These are phyloP conservation scores for Sisor rabdophorus DNA, from an alignment of 2,113 vertebrate species.

Conservation along the genomic window DNA sequence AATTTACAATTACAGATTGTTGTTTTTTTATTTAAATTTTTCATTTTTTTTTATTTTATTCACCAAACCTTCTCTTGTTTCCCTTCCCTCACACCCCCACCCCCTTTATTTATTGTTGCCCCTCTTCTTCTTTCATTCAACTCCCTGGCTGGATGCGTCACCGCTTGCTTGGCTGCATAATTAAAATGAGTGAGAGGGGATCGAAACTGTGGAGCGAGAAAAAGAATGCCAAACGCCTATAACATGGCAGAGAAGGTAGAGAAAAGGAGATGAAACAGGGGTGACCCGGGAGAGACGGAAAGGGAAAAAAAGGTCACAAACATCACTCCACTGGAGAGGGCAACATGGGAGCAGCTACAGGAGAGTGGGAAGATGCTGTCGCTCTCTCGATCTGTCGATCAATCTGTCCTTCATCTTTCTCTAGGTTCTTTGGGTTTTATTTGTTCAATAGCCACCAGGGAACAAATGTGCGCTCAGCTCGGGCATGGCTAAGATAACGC, in stretches of 20 bases:
- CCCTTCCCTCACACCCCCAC: slow-evolving; percentile 38
- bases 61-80: slow-evolving; percentile 54
- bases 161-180: slow-evolving; percentile 72
- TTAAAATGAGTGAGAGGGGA: slow-evolving; percentile 72
- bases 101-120: slow-evolving; percentile 38
- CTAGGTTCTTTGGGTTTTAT: neutral
- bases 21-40: slow-evolving; percentile 65
- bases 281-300: slow-evolving; percentile 6
- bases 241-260: slow-evolving; percentile 16
- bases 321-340: slow-evolving; percentile 48
- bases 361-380: slow-evolving; percentile 46
- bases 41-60: slow-evolving; percentile 55
- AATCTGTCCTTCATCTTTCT: neutral
- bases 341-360: slow-evolving; percentile 53
- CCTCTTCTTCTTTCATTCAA: slow-evolving; percentile 65
- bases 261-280: slow-evolving; percentile 14
- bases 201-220: slow-evolving; percentile 57
- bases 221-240: slow-evolving; percentile 35
- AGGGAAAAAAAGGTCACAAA: slow-evolving; percentile 40
- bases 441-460: slow-evolving; percentile 30
- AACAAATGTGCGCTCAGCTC: slow-evolving; percentile 10
- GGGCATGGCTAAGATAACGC: slow-evolving; percentile 5
- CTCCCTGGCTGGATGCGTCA: slow-evolving; percentile 65
- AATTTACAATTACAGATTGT: slow-evolving; percentile 52
- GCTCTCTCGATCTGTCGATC: slow-evolving; percentile 3